Percentiles rank a stretch among this genome's conserved stretches.
phyloP scores from a whole-genome alignment of 2,888 invertebrate genomes.

The Lomographa bimaculata region DNA sequence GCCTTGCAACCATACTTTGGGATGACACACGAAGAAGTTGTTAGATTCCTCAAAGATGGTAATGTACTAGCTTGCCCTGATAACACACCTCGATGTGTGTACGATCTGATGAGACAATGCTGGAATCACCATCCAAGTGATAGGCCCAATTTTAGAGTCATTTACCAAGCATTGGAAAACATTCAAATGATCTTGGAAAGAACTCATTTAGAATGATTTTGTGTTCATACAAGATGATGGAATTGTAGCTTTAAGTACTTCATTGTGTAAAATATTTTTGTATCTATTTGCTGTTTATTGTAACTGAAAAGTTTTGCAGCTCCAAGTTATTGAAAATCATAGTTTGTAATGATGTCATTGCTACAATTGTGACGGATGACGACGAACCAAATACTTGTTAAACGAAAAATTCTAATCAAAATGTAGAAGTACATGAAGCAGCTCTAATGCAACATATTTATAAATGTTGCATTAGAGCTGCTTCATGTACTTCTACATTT shows the following conservation, averaged over 20 bases:
- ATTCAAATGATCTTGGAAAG: slow-evolving; percentile 83
- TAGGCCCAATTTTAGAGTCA: slow-evolving; percentile 93
- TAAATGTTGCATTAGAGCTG: too few relatives aligned
- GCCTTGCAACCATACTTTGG: slow-evolving; percentile 98
- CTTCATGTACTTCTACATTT: too few relatives aligned
- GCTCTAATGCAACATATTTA: too few relatives aligned
- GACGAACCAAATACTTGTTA: too few relatives aligned
- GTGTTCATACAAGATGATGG: slow-evolving; percentile 9
- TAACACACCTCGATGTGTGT: slow-evolving; percentile 92
- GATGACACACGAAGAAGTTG: slow-evolving; percentile 98
- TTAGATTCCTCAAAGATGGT: slow-evolving; percentile 96
- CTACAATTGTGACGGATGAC: slow-evolving; percentile 4
- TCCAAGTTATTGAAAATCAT: background rate
- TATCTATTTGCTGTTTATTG: slow-evolving; percentile 18
- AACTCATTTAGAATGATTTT: slow-evolving; percentile 63
- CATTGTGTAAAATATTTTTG: slow-evolving; percentile 33
- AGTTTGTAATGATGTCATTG: slow-evolving; percentile 4
- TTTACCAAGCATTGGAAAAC: slow-evolving; percentile 90
- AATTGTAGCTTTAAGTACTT: slow-evolving; percentile 23
- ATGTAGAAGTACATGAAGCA: too few relatives aligned
- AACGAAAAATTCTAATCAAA: too few relatives aligned
- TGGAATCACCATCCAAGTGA: slow-evolving; percentile 95
- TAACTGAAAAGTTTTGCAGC: slow-evolving; percentile 6
- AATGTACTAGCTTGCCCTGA: slow-evolving; percentile 96
- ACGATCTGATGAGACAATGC: slow-evolving; percentile 96